A percentile compares a stretch with the other conserved stretches of the same genome.
Evolutionary conservation across 2,113 vertebrate genomes (phyloP).

Genomic region (Stigmatopora nigra): DNA sequence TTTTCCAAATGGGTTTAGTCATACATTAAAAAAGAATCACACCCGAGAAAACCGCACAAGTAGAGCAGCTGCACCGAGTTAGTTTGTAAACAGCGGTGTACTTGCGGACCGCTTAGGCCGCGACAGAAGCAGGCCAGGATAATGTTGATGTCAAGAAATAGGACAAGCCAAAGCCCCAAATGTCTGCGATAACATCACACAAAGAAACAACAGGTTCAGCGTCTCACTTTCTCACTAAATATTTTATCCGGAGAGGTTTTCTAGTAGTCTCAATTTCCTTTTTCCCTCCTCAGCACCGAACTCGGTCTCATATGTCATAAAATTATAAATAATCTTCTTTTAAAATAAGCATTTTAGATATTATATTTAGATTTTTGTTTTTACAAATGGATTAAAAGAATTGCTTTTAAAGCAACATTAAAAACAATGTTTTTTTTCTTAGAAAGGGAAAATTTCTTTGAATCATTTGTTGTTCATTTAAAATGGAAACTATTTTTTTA

Average conservation of each 20-base stretch:
- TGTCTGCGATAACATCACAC: conserved; percentile 34
- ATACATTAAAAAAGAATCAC: neutral
- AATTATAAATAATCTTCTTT: conserved; percentile 70
- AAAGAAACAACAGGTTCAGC: conserved; percentile 53
- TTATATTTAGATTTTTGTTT: too few species aligned
- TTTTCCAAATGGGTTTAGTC: neutral
- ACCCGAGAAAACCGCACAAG: conserved; percentile 15
- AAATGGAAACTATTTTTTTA: too few species aligned
- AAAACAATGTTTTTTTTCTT: too few species aligned
- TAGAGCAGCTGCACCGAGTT: conserved; percentile 16
- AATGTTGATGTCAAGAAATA: conserved; percentile 43
- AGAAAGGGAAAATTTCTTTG: too few species aligned
- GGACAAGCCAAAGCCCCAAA: conserved; percentile 45
- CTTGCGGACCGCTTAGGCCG: conserved; percentile 15
- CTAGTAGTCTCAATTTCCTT: conserved; percentile 30
- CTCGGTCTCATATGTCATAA: conserved; percentile 63
- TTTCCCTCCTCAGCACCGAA: conserved; percentile 22
- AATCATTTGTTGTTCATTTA: too few species aligned
- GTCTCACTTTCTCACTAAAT: conserved; percentile 48
- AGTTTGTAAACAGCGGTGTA: conserved; percentile 29
- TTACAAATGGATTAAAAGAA: too few species aligned
- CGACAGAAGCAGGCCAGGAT: conserved; percentile 51
- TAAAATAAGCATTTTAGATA: too few species aligned
- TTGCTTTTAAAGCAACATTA: too few species aligned
- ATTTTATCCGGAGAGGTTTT: conserved; percentile 41